Conservation (phyloP, 2,113 vertebrate genomes). For the Tyrannus savana region DNA sequence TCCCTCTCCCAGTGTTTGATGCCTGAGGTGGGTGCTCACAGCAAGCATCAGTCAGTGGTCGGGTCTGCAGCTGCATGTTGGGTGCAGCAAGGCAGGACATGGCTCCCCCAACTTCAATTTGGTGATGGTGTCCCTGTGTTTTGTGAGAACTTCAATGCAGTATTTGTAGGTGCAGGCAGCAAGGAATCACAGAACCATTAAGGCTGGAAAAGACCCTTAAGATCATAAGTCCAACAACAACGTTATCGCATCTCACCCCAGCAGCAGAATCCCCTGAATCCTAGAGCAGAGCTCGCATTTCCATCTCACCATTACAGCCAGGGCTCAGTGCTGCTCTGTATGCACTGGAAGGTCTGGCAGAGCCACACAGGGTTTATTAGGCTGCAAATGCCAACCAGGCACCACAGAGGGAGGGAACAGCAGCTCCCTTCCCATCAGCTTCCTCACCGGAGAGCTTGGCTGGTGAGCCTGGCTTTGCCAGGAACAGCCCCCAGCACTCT, state of each 20-base stretch:
- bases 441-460: background rate
- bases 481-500: background rate
- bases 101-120: background rate
- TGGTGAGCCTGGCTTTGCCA: background rate
- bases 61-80: background rate
- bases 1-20: background rate
- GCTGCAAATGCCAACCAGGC: background rate
- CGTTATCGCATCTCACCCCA: background rate
- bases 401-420: background rate
- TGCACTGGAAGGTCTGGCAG: background rate
- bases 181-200: background rate
- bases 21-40: background rate
- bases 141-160: fast-evolving
- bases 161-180: fast-evolving
- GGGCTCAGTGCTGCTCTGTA: background rate
- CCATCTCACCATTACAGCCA: fast-evolving
- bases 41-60: fast-evolving
- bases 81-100: background rate
- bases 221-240: background rate
- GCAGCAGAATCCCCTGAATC: background rate
- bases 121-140: background rate
- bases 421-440: background rate
- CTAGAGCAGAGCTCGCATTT: background rate
- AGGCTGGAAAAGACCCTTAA: background rate
- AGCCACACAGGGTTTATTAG: fast-evolving